Evolutionary conservation across 1,140 invertebrate species (phyloP).

Genomic region (Oryctes rhinoceros): DNA sequence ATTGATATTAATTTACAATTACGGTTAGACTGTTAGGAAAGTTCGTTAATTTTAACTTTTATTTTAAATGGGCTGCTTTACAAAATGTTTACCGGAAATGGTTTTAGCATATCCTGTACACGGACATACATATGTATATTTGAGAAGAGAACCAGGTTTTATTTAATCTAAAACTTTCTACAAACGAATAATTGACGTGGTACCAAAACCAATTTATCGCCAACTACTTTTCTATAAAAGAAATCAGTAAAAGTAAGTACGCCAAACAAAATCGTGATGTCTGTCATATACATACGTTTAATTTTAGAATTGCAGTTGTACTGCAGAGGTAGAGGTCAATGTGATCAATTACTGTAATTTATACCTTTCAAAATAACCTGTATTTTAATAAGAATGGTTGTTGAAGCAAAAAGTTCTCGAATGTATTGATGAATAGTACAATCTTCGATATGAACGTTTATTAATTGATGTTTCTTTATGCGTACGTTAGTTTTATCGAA

Average conservation of each 20-base stretch:
- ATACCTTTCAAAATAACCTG: too few species aligned
- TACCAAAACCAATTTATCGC: neutral
- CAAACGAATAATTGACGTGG: neutral
- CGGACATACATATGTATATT: neutral
- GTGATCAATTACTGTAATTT: too few species aligned
- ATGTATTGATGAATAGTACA: too few species aligned
- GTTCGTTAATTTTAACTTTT: neutral
- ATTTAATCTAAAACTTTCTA: neutral
- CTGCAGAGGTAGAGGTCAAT: too few species aligned
- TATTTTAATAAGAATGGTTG: too few species aligned
- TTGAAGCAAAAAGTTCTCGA: too few species aligned
- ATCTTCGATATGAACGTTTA: too few species aligned
- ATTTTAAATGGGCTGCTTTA: neutral
- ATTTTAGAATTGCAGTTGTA: too few species aligned
- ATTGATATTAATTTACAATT: slow-evolving; percentile 2
- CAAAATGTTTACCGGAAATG: slow-evolving; percentile 13
- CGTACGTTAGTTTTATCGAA: too few species aligned
- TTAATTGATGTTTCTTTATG: too few species aligned
- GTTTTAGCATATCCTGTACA: neutral
- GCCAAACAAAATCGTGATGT: neutral
- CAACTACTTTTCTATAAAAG: neutral
- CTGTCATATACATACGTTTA: neutral
- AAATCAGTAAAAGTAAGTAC: slow-evolving; percentile 4
- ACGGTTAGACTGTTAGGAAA: slow-evolving; percentile 5
- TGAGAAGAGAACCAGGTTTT: too few species aligned